phyloP scores from a whole-genome alignment of 2,888 invertebrate genomes.

The Microchrysa polita region DNA sequence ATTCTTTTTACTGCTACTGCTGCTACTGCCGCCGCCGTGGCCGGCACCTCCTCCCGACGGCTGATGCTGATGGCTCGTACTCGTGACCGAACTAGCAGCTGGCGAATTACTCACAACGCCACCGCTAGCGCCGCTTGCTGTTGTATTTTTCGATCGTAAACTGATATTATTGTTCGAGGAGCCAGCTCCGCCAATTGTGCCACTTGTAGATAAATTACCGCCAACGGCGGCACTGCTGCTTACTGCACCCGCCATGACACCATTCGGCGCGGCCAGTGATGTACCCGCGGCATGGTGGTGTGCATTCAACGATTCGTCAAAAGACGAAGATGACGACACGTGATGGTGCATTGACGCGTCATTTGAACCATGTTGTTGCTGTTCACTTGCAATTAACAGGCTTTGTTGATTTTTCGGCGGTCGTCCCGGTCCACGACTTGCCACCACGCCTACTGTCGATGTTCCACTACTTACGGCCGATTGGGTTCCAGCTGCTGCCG shows the following conservation, averaged over 20 bases:
- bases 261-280: neutral
- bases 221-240: neutral
- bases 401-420: slow-evolving; percentile 23
- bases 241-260: neutral
- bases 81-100: no score
- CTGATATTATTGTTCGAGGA: neutral
- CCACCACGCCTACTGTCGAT: neutral
- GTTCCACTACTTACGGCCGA: neutral
- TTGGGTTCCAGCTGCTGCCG: neutral
- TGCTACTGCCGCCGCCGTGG: no score
- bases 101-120: no score
- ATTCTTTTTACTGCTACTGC: no score
- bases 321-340: neutral
- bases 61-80: no score
- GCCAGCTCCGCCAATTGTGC: neutral
- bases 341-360: slow-evolving; percentile 15
- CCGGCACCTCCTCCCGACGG: no score
- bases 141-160: slow-evolving; percentile 6
- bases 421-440: slow-evolving; percentile 25
- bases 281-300: neutral
- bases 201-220: neutral
- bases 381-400: neutral
- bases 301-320: neutral
- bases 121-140: no score
- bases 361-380: neutral